Base-by-base conservation (phyloP, 2,888 invertebrate species). In the Phalangium opilio region DNA sequence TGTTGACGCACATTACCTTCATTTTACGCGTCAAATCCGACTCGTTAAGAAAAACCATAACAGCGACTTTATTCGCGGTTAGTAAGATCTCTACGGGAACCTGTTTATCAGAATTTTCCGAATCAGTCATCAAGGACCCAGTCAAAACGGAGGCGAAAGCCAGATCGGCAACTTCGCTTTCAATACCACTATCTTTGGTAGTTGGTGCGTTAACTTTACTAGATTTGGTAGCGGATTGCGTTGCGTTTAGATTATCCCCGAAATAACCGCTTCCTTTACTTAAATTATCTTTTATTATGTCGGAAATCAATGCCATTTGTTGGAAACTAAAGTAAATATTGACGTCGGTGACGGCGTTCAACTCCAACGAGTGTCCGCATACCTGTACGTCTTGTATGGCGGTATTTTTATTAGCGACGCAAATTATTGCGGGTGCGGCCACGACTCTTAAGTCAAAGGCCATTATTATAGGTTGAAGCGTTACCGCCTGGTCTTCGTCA, bases 271-370 rank as follows among this genome's bases (percentile, higher is more conserved):
- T 17, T 20, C n/a, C 10, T 21, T 27, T 33, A 20, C 43, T 33
- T 32, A 61, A 35, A 45, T 58, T 56, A 38, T 56, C 69, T 39
- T 64, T 62, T 7, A 68, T 49, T 17, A 76, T 62, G 17, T 67
- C 64, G 14, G 70, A 67, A 1, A 77, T 57, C 55, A 78, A 67
- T 47, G 70, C 69, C 15, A 87, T 67, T 61, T 87, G 85, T 46
- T 76, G 73, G 8, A 81, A 66, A 59, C 78, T 81, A 2, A 85
- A 55, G 47, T 76, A 77, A 2, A 86, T 62, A 35, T 77, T 72
- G 57, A 89, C 78, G 64, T 90, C 85, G 1, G 80, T 77, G 1
- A 80, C 68, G 48, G 83, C 75, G 66, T 86, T 89, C 3, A 89
- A 63, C 60, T 93, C 91, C 1, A 83, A 58, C 0, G 85, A 81